Evolutionary conservation across 2,888 invertebrate genomes (phyloP).

Genomic region (Capitulum mitella): DNA sequence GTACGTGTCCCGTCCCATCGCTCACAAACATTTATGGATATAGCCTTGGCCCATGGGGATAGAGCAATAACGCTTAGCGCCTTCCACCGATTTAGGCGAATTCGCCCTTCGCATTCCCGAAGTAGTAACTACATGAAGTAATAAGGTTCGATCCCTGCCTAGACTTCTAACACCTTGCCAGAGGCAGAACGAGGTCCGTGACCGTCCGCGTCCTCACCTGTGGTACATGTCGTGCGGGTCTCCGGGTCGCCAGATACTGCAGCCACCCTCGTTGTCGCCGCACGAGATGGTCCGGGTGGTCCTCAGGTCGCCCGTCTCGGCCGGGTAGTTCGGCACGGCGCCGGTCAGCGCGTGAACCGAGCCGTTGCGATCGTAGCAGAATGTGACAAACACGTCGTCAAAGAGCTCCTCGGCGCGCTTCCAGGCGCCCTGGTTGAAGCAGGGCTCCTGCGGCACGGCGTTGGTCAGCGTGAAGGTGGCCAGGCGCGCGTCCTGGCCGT

Average conservation of each 20-base stretch:
- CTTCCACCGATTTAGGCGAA: no score
- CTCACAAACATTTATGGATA: no score
- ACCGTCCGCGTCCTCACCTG: not conserved
- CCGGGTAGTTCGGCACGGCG: slow-evolving; percentile 15
- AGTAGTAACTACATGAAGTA: no score
- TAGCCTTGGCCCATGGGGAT: no score
- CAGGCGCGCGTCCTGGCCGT: not conserved
- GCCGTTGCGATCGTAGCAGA: not conserved
- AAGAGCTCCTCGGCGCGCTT: slow-evolving; percentile 18
- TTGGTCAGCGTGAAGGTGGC: slow-evolving; percentile 18
- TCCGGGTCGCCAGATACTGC: not conserved
- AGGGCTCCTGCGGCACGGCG: slow-evolving; percentile 16
- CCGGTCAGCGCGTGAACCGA: slow-evolving; percentile 8
- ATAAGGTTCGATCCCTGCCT: no score
- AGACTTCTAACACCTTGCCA: no score
- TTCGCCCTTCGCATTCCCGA: no score
- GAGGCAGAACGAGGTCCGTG: no score
- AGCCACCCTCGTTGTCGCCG: slow-evolving; percentile 12
- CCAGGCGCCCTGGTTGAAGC: slow-evolving; percentile 23
- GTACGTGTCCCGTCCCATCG: no score
- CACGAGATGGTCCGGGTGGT: slow-evolving; percentile 7
- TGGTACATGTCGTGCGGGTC: not conserved
- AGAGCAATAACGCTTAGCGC: no score
- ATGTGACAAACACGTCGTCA: slow-evolving; percentile 8
- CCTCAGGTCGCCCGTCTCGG: not conserved